These are phyloP conservation scores for Chaenodraco wilsoni DNA, from an alignment of 2,797 vertebrate species.

Conservation along the genomic window DNA sequence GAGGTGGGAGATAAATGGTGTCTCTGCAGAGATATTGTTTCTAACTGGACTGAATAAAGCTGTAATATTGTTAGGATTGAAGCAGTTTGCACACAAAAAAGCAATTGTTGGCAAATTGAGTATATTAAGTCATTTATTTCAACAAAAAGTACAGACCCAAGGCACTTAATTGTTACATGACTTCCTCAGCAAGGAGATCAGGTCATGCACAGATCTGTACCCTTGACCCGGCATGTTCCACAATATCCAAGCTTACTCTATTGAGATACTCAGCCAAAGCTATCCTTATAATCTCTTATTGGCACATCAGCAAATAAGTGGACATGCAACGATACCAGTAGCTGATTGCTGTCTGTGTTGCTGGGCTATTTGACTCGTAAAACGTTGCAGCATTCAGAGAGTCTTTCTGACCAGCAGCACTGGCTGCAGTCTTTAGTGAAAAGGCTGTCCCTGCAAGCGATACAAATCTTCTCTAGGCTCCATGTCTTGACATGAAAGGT, in stretches of 20 bases:
- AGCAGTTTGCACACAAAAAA: not conserved
- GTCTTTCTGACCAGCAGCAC: no score
- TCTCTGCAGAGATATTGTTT: slow-evolving; percentile 15
- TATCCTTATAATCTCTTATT: no score
- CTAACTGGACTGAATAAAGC: slow-evolving; percentile 14
- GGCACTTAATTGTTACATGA: no score
- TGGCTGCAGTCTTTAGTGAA: no score
- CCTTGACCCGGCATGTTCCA: not conserved
- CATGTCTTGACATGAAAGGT: no score
- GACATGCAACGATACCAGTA: no score
- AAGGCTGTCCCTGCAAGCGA: no score
- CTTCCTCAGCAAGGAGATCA: slow-evolving; percentile 4
- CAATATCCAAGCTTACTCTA: not conserved
- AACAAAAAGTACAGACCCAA: not conserved
- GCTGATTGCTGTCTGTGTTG: no score
- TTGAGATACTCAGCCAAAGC: not conserved
- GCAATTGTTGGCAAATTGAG: not conserved
- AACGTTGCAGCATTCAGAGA: no score
- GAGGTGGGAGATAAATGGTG: not conserved
- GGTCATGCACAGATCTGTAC: not conserved
- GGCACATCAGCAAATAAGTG: no score
- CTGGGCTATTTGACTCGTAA: no score
- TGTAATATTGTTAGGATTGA: slow-evolving; percentile 1
- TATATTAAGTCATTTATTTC: not conserved
- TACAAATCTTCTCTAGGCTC: no score